A percentile compares a stretch with the other conserved stretches of the same genome.
phyloP scores from a whole-genome alignment of 1,140 invertebrate genomes.

The Aphis gossypii region DNA sequence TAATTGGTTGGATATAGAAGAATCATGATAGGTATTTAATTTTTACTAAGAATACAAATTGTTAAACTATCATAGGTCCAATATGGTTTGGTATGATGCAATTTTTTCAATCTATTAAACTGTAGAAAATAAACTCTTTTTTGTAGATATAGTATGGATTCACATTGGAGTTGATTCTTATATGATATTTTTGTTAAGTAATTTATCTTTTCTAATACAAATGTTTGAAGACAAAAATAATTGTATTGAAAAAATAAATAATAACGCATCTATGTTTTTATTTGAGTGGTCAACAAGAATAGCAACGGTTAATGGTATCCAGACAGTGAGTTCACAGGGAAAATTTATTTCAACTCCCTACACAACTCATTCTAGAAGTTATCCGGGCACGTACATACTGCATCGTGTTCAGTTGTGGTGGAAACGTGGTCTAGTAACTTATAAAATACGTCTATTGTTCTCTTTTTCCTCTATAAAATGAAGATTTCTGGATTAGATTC shows the following conservation, averaged over 20 bases:
- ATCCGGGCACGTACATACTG: not conserved
- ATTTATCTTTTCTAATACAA: not conserved
- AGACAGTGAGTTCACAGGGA: not conserved
- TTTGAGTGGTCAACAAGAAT: not conserved
- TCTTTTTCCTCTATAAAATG: not conserved
- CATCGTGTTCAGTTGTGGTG: not conserved
- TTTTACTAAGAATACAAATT: not conserved
- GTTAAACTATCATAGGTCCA: not conserved
- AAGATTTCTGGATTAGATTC: constrained; percentile 9
- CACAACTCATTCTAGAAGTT: not conserved
- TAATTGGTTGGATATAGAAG: not conserved
- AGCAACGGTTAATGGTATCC: not conserved
- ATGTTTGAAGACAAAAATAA: not conserved
- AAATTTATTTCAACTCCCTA: not conserved
- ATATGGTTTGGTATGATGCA: not conserved
- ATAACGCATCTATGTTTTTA: constrained; percentile 4
- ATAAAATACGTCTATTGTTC: constrained; percentile 3
- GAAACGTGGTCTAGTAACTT: constrained; percentile 21
- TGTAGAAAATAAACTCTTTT: not conserved
- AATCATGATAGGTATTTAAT: not conserved
- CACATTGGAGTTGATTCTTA: not conserved
- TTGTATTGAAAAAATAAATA: constrained; percentile 5
- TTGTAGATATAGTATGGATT: not conserved
- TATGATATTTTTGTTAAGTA: constrained; percentile 1
- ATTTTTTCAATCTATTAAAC: not conserved